Conservation (phyloP, 2,888 invertebrate genomes). For the Coleophora flavipennella region DNA sequence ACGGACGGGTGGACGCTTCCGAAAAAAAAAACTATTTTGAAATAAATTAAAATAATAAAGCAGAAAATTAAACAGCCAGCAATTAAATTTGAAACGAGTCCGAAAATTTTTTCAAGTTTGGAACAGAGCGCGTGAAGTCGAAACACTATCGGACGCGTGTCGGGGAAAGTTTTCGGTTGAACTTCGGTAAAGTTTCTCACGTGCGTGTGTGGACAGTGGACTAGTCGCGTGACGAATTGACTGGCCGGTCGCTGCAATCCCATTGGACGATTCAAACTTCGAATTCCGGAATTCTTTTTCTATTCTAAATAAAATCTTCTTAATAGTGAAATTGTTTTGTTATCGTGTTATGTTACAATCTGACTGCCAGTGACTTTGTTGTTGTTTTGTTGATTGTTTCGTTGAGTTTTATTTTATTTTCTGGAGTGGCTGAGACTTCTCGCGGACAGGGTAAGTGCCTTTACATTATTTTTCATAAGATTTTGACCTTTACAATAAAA, state of each 20-base stretch:
- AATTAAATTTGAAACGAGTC: slow-evolving; percentile 34
- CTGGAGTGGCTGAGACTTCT: slow-evolving; percentile 19
- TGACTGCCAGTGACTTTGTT: slow-evolving; percentile 57
- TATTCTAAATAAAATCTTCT: slow-evolving; percentile 13
- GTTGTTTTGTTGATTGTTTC: slow-evolving; percentile 54
- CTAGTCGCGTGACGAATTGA: slow-evolving; percentile 38
- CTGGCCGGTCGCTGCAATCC: slow-evolving; percentile 33
- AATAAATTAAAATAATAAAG: slow-evolving; percentile 35
- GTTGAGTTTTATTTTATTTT: slow-evolving; percentile 37
- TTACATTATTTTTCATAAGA: neutral
- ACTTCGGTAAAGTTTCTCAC: slow-evolving; percentile 54
- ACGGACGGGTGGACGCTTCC: slow-evolving; percentile 66
- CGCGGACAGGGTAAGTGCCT: slow-evolving; percentile 41
- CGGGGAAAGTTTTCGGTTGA: slow-evolving; percentile 45
- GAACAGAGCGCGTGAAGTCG: slow-evolving; percentile 28
- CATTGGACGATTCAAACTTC: slow-evolving; percentile 23
- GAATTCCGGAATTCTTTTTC: slow-evolving; percentile 23
- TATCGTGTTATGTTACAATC: slow-evolving; percentile 40
- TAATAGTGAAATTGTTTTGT: slow-evolving; percentile 39
- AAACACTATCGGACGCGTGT: slow-evolving; percentile 44
- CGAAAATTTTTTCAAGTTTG: slow-evolving; percentile 23
- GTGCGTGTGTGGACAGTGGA: slow-evolving; percentile 53
- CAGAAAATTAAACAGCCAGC: slow-evolving; percentile 34
- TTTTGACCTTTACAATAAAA: too few relatives aligned
- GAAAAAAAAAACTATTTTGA: slow-evolving; percentile 43